Base-by-base conservation (phyloP, 2,797 vertebrate genomes). In the Craterocephalus amniculus region DNA sequence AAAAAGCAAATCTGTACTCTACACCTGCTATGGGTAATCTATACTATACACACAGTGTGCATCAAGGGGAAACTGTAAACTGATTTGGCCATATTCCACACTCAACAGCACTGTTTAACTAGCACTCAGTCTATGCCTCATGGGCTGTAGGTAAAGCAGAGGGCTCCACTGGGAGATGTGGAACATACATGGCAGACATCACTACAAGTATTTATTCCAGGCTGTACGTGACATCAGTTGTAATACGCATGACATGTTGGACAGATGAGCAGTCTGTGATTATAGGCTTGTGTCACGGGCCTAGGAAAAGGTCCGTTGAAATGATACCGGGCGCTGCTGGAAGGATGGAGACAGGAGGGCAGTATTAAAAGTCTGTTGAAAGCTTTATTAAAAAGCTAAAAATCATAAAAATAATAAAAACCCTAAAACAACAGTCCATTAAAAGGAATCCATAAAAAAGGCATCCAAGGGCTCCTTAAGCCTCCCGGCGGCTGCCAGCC, bases 1-100 rank as follows among this genome's bases (percentile, higher is more conserved):
- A 34, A 34, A 8, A 84, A 72, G 75, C 70, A 78, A 87, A 87
- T 90, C 83, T 78, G 85, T 86, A 84, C 75, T 72, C 72, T 79
- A 63, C 67, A 79, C 72, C 29, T 31, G 29, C 29, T 31, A 86
- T 83, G 73, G 72, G 70, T 79, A 87, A 87, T 90, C 83, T 79
- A 87, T 87, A 83, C 75, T 71, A 71, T 79, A 63, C 68, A 79
- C 72, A 86, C 85, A 85, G 81, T 66, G 74, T 73, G 78, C 70
- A 78, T 83, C 76, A 56, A 65, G 22, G 52, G 83, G 79, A 78
- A 87, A 81, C 80, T 79, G 83, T 79, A 76, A 87, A 83, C 80
- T 80, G 83, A 88, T 84, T 66, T 85, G 64, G 75, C 87, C 35
- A 10, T 61, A 75, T 80, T 81, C 66, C 61, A 62, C 55, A 43